Base-by-base conservation (phyloP, 2,113 vertebrate genomes). In the Petroica traversi region DNA sequence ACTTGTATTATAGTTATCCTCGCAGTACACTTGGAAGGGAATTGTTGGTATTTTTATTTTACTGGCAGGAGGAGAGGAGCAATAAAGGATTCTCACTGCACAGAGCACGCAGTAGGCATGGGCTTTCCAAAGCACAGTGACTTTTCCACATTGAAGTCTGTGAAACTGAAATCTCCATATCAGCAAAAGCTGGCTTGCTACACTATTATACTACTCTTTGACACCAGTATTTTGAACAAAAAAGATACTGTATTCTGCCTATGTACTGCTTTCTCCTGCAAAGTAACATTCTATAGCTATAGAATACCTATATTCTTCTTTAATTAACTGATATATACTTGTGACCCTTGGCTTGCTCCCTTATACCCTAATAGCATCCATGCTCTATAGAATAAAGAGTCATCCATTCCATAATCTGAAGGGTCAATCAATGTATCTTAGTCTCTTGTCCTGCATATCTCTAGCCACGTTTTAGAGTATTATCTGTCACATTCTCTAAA, bases 51-150 rank as follows among this genome's bases (percentile, higher is more conserved):
- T 85, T 74, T 81, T 9, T 45, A 11, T 61, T 93, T 68, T 46
- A 63, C 10, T 46, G 46, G 15, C 4, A 9, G 4, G 8, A 28
- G 16, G 11, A 38, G 19, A 8, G 15, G 5, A 51, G 26, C 8
- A 25, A 15, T 23, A 58, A 5, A 20, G 33, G 12, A 38, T 63
- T 83, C 16, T 68, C 14, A 51, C 23, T 14, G 36, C 0, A 0
- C 34, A 76, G 43, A 46, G 7, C 1, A 0, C 19, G 26, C 23
- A 64, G 18, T 19, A 45, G 15, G 13, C 1, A 0, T n/a, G 19
- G 12, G 5, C 15, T 34, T 77, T 75, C 84, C 62, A 76, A 69
- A 83, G 22, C 45, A 40, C 19, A 38, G 5, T 49, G 34, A 64
- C 17, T 52, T 45, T 64, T 67, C 78, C 69, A 6, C 40, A 91